Base-by-base conservation (phyloP, 2,797 vertebrate genomes). In the Galagoides demidoff region DNA sequence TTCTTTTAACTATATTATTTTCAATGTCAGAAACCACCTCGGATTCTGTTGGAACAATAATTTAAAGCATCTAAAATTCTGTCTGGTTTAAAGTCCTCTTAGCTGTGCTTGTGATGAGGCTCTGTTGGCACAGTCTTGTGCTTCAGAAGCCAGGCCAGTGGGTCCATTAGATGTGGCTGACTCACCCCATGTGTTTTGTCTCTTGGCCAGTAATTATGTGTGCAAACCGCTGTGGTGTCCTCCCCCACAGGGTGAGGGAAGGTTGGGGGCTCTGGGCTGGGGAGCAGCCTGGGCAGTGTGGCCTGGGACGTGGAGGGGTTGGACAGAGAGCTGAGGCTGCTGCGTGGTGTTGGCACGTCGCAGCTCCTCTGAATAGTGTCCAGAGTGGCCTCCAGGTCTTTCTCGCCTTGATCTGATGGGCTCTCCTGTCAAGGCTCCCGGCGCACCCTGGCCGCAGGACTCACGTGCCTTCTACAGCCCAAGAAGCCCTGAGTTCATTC, bases 291-390 rank as follows among this genome's bases (percentile, higher is more conserved):
- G 59, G 49, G 37, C 4, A 23, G 22, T 4, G 0, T 31, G 45
- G 39, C 34, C 88, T 49, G 55, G 22, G 55, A 27, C 57, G 25
- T 68, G 31, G 5, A 85, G n/a, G 39, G 29, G 16, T 13, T 14
- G 71, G 31, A 6, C 13, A 34, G 22, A 17, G 39, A 19, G 39
- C 20, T 19, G 64, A 29, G 39, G 57, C 43, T 3, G 2, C 31
- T 0, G 1, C 37, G 43, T 10, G 10, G 37, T 29, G 45, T 31
- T 1, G 9, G 64, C 20, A 2, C 0, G 5, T 31, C 74, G 49
- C 34, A 5, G 17, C 45, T 34, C 4, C 45, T n/a, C 19, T 22
- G 12, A 8, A 19, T 19, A 11, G 25, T 45, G 59, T 83, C 39
- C 12, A 20, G 7, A 39, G 49, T 19, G 29, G 20, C 45, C 37